These are phyloP conservation scores for Lepus timidus DNA, from an alignment of 2,113 vertebrate genomes.

Conservation along the genomic window DNA sequence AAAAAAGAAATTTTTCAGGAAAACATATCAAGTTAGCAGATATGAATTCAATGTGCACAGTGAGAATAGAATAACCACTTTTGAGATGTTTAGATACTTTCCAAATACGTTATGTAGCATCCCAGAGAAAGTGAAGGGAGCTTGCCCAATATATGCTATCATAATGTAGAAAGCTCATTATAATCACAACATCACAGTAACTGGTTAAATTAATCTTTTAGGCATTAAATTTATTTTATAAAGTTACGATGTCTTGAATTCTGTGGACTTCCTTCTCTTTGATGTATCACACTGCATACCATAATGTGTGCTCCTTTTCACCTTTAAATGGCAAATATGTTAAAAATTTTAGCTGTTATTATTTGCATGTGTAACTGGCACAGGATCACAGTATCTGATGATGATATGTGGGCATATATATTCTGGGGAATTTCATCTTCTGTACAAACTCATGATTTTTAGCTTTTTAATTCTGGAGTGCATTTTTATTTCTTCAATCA, in stretches of 20 bases:
- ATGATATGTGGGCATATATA: not conserved
- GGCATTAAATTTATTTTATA: not conserved
- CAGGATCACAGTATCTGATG: not conserved
- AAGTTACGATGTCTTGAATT: not conserved
- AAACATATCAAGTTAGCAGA: not conserved
- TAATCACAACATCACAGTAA: not conserved
- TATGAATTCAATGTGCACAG: not conserved
- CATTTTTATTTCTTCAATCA: not conserved
- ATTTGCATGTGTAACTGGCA: not conserved
- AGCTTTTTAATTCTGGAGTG: not conserved
- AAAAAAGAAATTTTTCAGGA: slow-evolving; percentile 40
- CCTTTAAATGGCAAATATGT: not conserved
- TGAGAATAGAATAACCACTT: slow-evolving; percentile 5
- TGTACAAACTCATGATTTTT: not conserved
- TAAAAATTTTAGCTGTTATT: not conserved
- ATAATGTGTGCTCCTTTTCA: not conserved
- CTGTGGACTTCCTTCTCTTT: not conserved
- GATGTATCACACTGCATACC: not conserved
- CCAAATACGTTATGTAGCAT: not conserved
- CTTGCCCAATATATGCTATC: not conserved
- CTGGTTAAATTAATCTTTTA: not conserved
- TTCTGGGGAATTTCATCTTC: not conserved
- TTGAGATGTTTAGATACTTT: not conserved
- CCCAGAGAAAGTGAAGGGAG: not conserved
- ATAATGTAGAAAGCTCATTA: not conserved